Evolutionary conservation across 2,797 vertebrate genomes (phyloP).

Genomic region (Crocodylus rhombifer): DNA sequence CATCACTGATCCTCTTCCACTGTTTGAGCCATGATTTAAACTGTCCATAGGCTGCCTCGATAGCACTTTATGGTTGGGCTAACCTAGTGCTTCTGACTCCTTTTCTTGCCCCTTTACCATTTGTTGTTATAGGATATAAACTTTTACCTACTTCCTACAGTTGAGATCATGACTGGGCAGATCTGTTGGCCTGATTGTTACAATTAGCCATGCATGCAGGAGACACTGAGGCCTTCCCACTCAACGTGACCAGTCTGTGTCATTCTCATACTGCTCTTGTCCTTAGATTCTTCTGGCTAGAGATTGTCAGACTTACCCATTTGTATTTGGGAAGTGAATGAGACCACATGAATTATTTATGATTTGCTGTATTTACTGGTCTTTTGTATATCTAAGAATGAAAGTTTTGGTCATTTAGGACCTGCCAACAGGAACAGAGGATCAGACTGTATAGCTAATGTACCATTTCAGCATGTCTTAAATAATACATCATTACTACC

Average conservation of each 20-base stretch:
- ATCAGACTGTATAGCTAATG: neutral
- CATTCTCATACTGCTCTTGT: neutral
- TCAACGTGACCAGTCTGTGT: neutral
- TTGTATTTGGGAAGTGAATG: slow-evolving; percentile 5
- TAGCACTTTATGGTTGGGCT: neutral
- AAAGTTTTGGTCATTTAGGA: neutral
- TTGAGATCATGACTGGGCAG: neutral
- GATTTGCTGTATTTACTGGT: neutral
- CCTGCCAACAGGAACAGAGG: neutral
- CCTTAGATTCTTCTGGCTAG: neutral
- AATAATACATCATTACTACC: neutral
- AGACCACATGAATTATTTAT: neutral
- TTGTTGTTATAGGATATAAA: neutral
- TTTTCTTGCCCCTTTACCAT: neutral
- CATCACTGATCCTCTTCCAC: neutral
- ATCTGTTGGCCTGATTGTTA: rapidly evolving
- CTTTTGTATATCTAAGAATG: neutral
- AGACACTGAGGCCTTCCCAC: neutral
- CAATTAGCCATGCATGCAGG: neutral
- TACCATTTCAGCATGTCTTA: neutral
- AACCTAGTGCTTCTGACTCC: neutral
- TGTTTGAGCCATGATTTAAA: neutral
- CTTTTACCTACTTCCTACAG: neutral
- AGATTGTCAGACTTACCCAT: neutral
- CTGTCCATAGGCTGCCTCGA: neutral